Percentiles rank a stretch among this genome's conserved stretches.
Conservation (phyloP, 2,888 invertebrate species). For the Melinaea marsaeus region DNA sequence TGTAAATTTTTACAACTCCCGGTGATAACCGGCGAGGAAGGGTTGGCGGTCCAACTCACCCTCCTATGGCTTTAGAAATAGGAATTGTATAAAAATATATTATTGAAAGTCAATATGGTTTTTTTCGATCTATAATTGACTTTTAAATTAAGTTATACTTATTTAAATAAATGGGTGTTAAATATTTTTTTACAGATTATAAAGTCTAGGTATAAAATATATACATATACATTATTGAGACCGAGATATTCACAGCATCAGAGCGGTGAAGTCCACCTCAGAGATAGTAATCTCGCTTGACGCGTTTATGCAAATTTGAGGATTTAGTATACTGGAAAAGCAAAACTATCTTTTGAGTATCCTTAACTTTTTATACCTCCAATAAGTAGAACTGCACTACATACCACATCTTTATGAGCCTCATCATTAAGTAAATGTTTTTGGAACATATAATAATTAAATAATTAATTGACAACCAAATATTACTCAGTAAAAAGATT, state of each 20-base stretch:
- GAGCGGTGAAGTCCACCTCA: constrained; percentile 46
- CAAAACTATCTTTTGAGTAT: constrained; percentile 6
- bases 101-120: background rate
- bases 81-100: constrained; percentile 12
- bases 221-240: too few relatives aligned
- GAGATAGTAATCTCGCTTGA: constrained; percentile 54
- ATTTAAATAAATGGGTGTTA: too few relatives aligned
- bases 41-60: constrained; percentile 33
- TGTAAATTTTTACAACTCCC: constrained; percentile 73
- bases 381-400: too few relatives aligned
- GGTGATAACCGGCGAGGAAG: constrained; percentile 47
- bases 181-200: too few relatives aligned
- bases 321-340: constrained; percentile 30
- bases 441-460: too few relatives aligned
- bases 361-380: background rate
- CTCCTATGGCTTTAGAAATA: constrained; percentile 13
- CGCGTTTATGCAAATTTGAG: constrained; percentile 55
- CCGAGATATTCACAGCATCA: constrained; percentile 20
- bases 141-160: too few relatives aligned
- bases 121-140: too few relatives aligned
- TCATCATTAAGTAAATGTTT: too few relatives aligned
- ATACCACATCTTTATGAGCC: too few relatives aligned
- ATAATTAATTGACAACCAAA: too few relatives aligned
- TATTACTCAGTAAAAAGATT: too few relatives aligned
- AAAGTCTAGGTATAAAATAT: too few relatives aligned